Evolutionary conservation across 2,113 vertebrate genomes (phyloP), one percentile per base, ranked within the genome.

Genomic region (Numida meleagris): DNA sequence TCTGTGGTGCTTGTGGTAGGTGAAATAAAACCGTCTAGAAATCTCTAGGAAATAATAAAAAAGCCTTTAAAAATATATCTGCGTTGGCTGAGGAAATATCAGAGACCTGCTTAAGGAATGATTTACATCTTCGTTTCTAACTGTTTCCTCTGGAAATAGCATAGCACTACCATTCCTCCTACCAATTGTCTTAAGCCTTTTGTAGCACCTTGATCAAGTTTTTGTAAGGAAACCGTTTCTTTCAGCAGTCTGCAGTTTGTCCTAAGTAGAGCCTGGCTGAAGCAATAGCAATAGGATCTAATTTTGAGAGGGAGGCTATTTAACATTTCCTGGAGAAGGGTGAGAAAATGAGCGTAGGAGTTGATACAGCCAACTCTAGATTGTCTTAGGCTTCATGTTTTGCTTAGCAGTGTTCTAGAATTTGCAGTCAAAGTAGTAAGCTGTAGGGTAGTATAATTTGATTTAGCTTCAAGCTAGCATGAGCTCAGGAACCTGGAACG

Each of bases 131-230:
- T 38, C 16, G 10, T 74, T 86, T 83, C 43, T 57, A 45, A 51
- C 43, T 17, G 18, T 59, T 46, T 50, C 23, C 68, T 83, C 36
- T 8, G 67, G 86, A 91, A 74, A 58, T 9, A 14, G 27, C 61
- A 5, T 24, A 76, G 43, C 16, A 12, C 58, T 31, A 0, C 0
- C 0, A 11, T 62, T 90, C 38, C 13, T 40, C 9, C 14, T 29
- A 36, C 66, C 21, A 12, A 0, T 14, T 67, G 45, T 45, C 51
- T n/a, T 58, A 34, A 6, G 6, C 20, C 40, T 45, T 62, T 89
- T 57, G 9, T 38, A 63, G 59, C 33, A 62, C 31, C 29, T 73
- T 65, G 6, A 21, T 18, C 38, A 16, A 7, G 31, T 34, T 71
- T 59, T 45, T 71, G 34, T 61, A 50, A 70, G 55, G 55, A 71